Base-by-base conservation (phyloP, 2,888 invertebrate species). In the Lissonota sp. region DNA sequence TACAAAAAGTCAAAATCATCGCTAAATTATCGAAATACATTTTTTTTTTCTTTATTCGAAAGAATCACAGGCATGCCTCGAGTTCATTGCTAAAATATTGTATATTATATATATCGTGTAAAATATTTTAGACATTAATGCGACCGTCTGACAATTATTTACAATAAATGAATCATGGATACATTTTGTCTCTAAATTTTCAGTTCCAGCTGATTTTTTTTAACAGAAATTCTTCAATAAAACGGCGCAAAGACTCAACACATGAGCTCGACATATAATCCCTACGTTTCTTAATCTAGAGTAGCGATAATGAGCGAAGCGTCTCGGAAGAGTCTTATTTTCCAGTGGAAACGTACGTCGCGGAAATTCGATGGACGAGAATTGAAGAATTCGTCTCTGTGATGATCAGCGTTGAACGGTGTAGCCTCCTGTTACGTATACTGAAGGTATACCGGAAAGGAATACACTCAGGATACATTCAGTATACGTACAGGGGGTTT, bases 381-480 rank as follows among this genome's bases (percentile, higher is more conserved):
- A 10, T 5, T 40, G 55, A 58, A 6, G 55, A 57, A 12, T 39
- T 16, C 69, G 40, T 39, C 4, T 51, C 69, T 26, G 26, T 26
- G 75, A 58, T 67, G 85, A 91, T 90, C 92, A 90, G 86, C 93
- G 95, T 91, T 93, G 95, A 93, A 92, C 93, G 94, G 97, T 97
- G 97, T 96, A 95, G 96, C 97, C 97, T 97, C 98, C 97, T 98
- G 98, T 98, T 98, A 98, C 98, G 98, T 98, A 98, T 98, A 98
- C 98, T 97, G 97, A 98, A 98, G 98, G 98, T 98, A 98, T 98
- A 98, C 98, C 98, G 98, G 98, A 98, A 96, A 97, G 95, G 94
- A 95, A 95, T 94, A 96, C 97, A 97, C 98, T 98, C 98, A 98
- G 98, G 98, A 98, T 98, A 98, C 98, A 98, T 98, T 98, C 98